phyloP scores from a whole-genome alignment of 2,113 vertebrate species.

The Dasyprocta punctata region DNA sequence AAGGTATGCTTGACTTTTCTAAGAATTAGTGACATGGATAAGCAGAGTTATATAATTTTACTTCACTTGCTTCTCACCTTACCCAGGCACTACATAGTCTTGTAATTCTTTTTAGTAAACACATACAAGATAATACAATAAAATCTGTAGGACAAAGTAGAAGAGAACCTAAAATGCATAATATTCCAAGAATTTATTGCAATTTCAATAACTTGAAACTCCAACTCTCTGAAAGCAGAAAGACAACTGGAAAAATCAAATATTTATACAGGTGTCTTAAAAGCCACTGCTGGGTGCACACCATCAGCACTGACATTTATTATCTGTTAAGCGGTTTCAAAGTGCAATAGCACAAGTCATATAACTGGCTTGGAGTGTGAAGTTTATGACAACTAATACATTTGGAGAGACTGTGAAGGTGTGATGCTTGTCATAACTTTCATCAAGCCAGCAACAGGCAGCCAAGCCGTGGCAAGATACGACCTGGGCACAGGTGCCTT shows the following conservation, averaged over 20 bases:
- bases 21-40: not conserved
- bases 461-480: not conserved
- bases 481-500: not conserved
- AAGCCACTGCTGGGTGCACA: not conserved
- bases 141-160: not conserved
- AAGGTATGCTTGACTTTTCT: not conserved
- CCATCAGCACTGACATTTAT: slow-evolving; percentile 60
- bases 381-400: slow-evolving; percentile 61
- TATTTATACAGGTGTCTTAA: slow-evolving; percentile 69
- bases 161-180: not conserved
- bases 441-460: slow-evolving; percentile 18
- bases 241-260: slow-evolving; percentile 33
- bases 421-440: slow-evolving; percentile 66
- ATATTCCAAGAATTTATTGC: slow-evolving; percentile 32
- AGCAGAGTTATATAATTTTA: not conserved
- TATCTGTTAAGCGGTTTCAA: slow-evolving; percentile 69
- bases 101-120: slow-evolving; percentile 59
- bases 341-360: slow-evolving; percentile 59
- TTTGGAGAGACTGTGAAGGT: slow-evolving; percentile 35
- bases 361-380: slow-evolving; percentile 55
- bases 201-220: not conserved
- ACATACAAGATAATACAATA: not conserved
- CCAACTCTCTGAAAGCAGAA: slow-evolving; percentile 44
- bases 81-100: not conserved
- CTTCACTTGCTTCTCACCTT: slow-evolving; percentile 53